Conservation (phyloP, 2,888 invertebrate genomes). For the Cosmia trapezina region DNA sequence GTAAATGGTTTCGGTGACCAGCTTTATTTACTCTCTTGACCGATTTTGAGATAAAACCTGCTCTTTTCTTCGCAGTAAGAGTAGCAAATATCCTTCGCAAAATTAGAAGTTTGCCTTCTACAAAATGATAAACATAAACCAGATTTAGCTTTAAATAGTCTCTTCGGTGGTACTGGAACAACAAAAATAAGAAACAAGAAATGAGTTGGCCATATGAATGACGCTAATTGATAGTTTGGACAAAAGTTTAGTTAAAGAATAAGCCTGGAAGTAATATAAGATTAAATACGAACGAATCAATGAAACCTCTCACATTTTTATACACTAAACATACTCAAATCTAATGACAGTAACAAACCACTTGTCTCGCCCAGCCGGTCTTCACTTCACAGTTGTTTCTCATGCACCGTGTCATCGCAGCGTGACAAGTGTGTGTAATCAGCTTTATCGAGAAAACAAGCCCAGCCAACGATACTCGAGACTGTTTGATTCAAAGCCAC, state of each 20-base stretch:
- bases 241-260: not conserved
- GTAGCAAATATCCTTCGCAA: not conserved
- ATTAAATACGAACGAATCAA: not conserved
- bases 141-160: too few species aligned
- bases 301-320: not conserved
- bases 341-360: slow-evolving; percentile 36
- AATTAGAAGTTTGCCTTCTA: not conserved
- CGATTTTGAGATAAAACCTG: not conserved
- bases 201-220: not conserved
- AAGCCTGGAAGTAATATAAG: not conserved
- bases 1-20: slow-evolving; percentile 7
- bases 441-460: slow-evolving; percentile 52
- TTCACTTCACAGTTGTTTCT: slow-evolving; percentile 27
- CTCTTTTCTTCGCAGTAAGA: not conserved
- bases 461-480: slow-evolving; percentile 44
- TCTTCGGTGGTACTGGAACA: not conserved
- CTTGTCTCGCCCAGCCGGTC: slow-evolving; percentile 18
- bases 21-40: slow-evolving; percentile 2
- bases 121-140: not conserved
- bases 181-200: not conserved
- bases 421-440: slow-evolving; percentile 54
- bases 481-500: slow-evolving; percentile 63
- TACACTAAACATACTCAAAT: slow-evolving; percentile 12
- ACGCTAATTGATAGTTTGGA: not conserved
- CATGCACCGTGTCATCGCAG: slow-evolving; percentile 35